A percentile compares a stretch with the other conserved stretches of the same genome.
phyloP scores from a whole-genome alignment of 2,113 vertebrate species.

The Lates calcarifer region DNA sequence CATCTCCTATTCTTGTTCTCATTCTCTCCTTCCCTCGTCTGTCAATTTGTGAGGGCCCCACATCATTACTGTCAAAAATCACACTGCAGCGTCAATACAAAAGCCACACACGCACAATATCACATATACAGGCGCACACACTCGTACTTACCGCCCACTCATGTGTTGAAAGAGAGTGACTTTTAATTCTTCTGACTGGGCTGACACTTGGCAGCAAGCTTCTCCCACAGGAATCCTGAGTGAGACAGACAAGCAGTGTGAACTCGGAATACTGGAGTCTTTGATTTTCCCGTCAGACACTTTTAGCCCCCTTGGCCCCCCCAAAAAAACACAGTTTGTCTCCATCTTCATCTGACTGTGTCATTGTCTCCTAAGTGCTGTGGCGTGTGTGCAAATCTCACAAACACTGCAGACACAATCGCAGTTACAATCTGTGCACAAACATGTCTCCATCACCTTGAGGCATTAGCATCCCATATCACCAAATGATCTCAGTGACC shows the following conservation, averaged over 20 bases:
- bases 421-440: slow-evolving; percentile 1
- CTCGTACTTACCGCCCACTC: slow-evolving; percentile 60
- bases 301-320: slow-evolving; percentile 51
- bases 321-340: slow-evolving; percentile 45
- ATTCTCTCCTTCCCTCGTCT: slow-evolving; percentile 50
- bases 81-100: slow-evolving; percentile 58
- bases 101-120: slow-evolving; percentile 48
- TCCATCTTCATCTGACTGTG: slow-evolving; percentile 33
- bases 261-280: slow-evolving; percentile 48
- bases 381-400: background rate
- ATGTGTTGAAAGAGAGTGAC: slow-evolving; percentile 58
- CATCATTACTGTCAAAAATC: slow-evolving; percentile 76
- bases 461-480: background rate
- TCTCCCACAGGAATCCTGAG: slow-evolving; percentile 66
- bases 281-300: slow-evolving; percentile 72
- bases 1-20: slow-evolving; percentile 53
- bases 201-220: slow-evolving; percentile 60
- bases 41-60: slow-evolving; percentile 69
- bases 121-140: slow-evolving; percentile 41
- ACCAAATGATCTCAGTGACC: slow-evolving; percentile 13
- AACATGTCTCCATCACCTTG: background rate
- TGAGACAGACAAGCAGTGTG: slow-evolving; percentile 60
- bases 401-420: background rate
- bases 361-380: slow-evolving; percentile 24
- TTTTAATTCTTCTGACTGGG: slow-evolving; percentile 44